phyloP scores from a whole-genome alignment of 2,797 vertebrate species.

The Neosilurus mollespiculum region DNA sequence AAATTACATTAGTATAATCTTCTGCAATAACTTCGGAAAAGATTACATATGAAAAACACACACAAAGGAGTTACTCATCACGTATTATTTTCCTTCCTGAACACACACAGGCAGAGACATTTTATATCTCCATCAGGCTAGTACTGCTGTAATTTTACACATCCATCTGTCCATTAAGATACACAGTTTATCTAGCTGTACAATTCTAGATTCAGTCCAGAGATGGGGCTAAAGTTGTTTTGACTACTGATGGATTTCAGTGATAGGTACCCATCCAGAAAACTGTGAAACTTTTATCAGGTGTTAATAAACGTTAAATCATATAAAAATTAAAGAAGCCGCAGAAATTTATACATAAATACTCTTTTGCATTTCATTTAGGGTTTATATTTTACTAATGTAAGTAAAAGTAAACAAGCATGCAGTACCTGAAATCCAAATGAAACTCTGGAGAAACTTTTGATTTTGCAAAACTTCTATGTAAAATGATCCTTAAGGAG shows the following conservation, averaged over 20 bases:
- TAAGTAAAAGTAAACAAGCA: conserved; percentile 6
- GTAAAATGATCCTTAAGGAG: conserved; percentile 31
- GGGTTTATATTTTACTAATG: not conserved
- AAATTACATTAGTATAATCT: not conserved
- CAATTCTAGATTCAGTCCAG: not conserved
- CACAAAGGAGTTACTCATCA: not conserved
- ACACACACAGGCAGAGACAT: conserved; percentile 4
- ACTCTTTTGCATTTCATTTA: not conserved
- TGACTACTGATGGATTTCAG: not conserved
- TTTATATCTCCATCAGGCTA: not conserved
- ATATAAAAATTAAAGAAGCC: not conserved
- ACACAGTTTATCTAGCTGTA: not conserved
- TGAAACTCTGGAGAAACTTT: conserved; percentile 42
- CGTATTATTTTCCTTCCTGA: too few species aligned
- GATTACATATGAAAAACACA: not conserved
- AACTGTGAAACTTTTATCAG: not conserved
- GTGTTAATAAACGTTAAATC: not conserved
- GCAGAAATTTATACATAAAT: not conserved
- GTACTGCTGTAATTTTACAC: not conserved
- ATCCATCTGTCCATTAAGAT: not conserved
- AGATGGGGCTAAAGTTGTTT: not conserved
- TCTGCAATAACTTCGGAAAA: not conserved
- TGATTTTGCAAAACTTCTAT: conserved; percentile 12
- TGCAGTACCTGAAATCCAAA: conserved; percentile 33
- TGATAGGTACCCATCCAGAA: not conserved